Percentiles rank a stretch among this genome's conserved stretches.
phyloP scores from a whole-genome alignment of 92 coral and sea anemone genomes.

The Isaurus tuberculatus region DNA sequence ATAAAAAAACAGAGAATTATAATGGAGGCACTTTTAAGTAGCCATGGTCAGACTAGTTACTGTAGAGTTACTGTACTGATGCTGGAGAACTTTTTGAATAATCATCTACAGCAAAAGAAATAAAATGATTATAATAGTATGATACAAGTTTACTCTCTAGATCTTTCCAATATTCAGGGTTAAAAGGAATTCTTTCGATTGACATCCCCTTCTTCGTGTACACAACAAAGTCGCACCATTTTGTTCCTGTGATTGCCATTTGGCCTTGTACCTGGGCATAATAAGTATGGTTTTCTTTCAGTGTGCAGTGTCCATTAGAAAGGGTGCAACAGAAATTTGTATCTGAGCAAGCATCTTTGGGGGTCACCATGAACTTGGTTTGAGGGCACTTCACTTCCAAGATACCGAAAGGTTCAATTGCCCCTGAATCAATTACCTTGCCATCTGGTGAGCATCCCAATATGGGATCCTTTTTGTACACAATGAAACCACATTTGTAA shows the following conservation, averaged over 20 bases:
- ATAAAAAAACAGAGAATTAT: slow-evolving; percentile 2
- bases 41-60: slow-evolving; percentile 24
- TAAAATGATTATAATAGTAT: slow-evolving; percentile 51
- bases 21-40: slow-evolving; percentile 29
- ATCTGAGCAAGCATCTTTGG: slow-evolving; percentile 47
- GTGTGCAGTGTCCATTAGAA: slow-evolving; percentile 24
- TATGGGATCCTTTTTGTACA: slow-evolving; percentile 30
- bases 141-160: slow-evolving; percentile 38
- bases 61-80: slow-evolving; percentile 21
- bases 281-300: slow-evolving; percentile 32
- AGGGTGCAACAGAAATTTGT: slow-evolving; percentile 8
- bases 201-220: slow-evolving; percentile 44
- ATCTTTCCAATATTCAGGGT: slow-evolving; percentile 50
- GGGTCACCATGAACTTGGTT: slow-evolving; percentile 42
- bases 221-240: slow-evolving; percentile 60
- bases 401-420: slow-evolving; percentile 15
- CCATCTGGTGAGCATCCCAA: slow-evolving; percentile 53
- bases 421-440: slow-evolving; percentile 39
- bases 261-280: slow-evolving; percentile 59
- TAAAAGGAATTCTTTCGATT: slow-evolving; percentile 46
- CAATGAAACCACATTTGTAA: slow-evolving; percentile 37
- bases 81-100: slow-evolving; percentile 27
- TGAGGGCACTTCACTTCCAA: slow-evolving; percentile 54
- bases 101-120: slow-evolving; percentile 47
- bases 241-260: slow-evolving; percentile 46